Conservation (phyloP, 1,140 invertebrate genomes). For the Eueides isabella region DNA sequence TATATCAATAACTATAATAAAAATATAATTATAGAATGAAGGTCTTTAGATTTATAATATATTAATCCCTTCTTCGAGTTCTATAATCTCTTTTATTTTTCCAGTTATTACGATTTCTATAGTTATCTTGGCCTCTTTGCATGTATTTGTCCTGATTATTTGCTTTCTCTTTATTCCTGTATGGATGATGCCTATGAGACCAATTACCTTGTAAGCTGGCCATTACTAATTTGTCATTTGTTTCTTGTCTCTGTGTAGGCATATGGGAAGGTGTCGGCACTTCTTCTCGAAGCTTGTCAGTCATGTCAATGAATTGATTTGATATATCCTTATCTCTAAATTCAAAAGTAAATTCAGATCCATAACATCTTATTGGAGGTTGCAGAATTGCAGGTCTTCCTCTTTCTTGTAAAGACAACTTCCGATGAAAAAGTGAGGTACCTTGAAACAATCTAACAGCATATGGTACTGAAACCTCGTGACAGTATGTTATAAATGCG, state of each 20-base stretch:
- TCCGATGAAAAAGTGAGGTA: slow-evolving; percentile 82
- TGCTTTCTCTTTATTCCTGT: slow-evolving; percentile 56
- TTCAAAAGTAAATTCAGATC: slow-evolving; percentile 60
- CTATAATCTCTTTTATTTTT: slow-evolving; percentile 48
- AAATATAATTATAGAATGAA: too few relatives aligned
- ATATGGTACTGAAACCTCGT: slow-evolving; percentile 88
- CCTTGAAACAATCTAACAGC: slow-evolving; percentile 87
- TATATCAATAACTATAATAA: too few relatives aligned
- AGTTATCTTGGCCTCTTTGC: slow-evolving; percentile 45
- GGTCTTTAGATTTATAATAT: neutral
- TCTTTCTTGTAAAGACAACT: slow-evolving; percentile 74
- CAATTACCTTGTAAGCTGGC: slow-evolving; percentile 79
- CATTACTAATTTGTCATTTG: slow-evolving; percentile 61
- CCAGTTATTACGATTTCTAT: slow-evolving; percentile 44
- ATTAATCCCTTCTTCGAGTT: slow-evolving; percentile 48
- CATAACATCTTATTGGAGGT: slow-evolving; percentile 61
- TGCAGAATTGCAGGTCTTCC: slow-evolving; percentile 51
- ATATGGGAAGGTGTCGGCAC: slow-evolving; percentile 41
- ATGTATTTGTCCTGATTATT: slow-evolving; percentile 55
- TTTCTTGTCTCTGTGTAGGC: slow-evolving; percentile 43
- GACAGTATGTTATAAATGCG: slow-evolving; percentile 90
- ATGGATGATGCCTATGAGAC: slow-evolving; percentile 73
- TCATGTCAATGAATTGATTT: slow-evolving; percentile 69
- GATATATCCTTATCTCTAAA: slow-evolving; percentile 49
- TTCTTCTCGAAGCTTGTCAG: slow-evolving; percentile 58